These are phyloP conservation scores for Coreius guichenoti DNA, from an alignment of 2,797 vertebrate genomes.

Conservation along the genomic window DNA sequence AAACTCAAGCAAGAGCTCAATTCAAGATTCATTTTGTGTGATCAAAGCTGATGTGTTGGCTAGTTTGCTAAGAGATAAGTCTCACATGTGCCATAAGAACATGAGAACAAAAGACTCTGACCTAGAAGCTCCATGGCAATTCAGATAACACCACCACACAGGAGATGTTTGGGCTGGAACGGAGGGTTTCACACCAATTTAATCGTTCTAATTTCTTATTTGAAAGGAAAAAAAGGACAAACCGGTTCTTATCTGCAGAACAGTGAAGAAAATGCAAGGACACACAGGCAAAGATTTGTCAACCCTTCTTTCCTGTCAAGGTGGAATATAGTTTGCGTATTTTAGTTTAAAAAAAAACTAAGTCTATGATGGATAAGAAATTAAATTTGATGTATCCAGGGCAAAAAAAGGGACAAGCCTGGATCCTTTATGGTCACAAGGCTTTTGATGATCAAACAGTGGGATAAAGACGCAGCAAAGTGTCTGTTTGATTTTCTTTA, in stretches of 20 bases:
- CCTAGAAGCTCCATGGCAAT: neutral
- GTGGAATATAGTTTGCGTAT: neutral
- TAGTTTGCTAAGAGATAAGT: neutral
- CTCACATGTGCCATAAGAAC: neutral
- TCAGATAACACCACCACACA: slow-evolving; percentile 2
- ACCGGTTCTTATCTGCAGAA: neutral
- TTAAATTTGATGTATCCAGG: neutral
- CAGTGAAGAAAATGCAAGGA: slow-evolving; percentile 4
- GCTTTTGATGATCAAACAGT: slow-evolving; percentile 46
- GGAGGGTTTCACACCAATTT: neutral
- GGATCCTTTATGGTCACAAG: slow-evolving; percentile 19
- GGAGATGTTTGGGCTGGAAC: slow-evolving; percentile 21
- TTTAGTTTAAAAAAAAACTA: neutral
- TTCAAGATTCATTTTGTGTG: neutral
- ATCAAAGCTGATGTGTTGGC: neutral
- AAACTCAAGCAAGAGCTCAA: neutral
- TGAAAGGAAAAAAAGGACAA: neutral
- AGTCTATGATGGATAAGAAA: neutral
- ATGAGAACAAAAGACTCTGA: neutral
- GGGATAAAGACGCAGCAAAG: neutral
- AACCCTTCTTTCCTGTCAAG: neutral
- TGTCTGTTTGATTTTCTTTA: slow-evolving; percentile 60
- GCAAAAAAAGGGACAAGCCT: neutral
- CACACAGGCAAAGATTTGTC: neutral
- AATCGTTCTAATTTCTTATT: neutral